Conservation (phyloP, 2,888 invertebrate genomes). For the Gymnoscelis rufifasciata region DNA sequence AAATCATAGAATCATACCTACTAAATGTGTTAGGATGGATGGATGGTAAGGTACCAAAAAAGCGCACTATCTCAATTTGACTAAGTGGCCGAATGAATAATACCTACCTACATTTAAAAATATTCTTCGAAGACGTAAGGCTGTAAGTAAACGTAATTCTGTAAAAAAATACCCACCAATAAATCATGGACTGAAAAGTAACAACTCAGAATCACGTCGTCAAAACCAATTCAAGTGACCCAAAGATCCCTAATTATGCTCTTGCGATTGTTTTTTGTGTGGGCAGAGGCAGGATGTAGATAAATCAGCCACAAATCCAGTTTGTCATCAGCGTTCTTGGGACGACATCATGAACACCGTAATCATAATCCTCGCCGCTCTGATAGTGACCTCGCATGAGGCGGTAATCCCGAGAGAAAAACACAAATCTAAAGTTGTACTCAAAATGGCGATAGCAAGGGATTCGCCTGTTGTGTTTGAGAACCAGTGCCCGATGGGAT, state of each 20-base stretch:
- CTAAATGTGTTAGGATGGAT: no score
- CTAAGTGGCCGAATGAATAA: no score
- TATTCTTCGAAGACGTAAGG: no score
- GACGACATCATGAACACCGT: constrained; percentile 13
- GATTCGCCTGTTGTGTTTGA: constrained; percentile 46
- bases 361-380: constrained; percentile 2
- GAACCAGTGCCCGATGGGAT: constrained; percentile 45
- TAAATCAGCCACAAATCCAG: constrained; percentile 26
- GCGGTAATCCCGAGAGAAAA: constrained; percentile 5
- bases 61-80: no score
- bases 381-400: constrained; percentile 16
- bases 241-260: background rate
- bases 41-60: no score
- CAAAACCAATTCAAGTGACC: no score
- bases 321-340: constrained; percentile 5
- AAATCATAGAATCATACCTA: no score
- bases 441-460: constrained; percentile 39
- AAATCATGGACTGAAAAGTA: no score
- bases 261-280: constrained; percentile 28
- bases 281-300: constrained; percentile 44
- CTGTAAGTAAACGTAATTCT: no score
- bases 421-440: constrained; percentile 21
- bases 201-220: no score
- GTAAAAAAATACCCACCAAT: no score
- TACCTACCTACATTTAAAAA: no score